Evolutionary conservation across 2,113 vertebrate genomes (phyloP).

Genomic region (Miniopterus natalensis): DNA sequence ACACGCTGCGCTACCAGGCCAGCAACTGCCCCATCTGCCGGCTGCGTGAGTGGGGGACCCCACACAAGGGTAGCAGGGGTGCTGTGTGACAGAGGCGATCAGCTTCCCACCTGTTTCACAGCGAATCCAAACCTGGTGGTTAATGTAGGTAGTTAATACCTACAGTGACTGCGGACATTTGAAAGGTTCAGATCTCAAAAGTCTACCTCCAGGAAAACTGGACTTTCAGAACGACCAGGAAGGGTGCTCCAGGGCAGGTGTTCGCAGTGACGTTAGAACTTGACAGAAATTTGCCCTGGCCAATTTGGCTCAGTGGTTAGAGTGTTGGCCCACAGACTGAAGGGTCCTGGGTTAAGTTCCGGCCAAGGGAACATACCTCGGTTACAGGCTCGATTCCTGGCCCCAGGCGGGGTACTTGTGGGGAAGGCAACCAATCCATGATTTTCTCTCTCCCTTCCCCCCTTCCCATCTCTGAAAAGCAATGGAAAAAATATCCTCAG

Average conservation of each 20-base stretch:
- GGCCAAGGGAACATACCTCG: no score
- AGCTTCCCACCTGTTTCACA: rapidly evolving
- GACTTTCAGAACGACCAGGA: background rate
- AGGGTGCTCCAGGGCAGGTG: no score
- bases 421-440: no score
- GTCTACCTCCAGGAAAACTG: background rate
- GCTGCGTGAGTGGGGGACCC: conserved; percentile 91
- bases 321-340: no score
- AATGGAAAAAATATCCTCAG: no score
- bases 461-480: no score
- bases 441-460: no score
- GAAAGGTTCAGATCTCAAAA: background rate
- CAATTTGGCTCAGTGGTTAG: no score
- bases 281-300: background rate
- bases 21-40: conserved; percentile 99
- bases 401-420: no score
- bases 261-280: background rate
- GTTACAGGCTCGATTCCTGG: no score
- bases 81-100: background rate
- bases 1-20: conserved; percentile 97
- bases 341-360: no score
- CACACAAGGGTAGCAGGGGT: background rate
- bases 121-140: background rate
- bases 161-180: background rate
- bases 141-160: background rate